Percentiles rank a stretch among this genome's conserved stretches.
phyloP scores from a whole-genome alignment of 1,140 invertebrate genomes.

The Papilio polytes region DNA sequence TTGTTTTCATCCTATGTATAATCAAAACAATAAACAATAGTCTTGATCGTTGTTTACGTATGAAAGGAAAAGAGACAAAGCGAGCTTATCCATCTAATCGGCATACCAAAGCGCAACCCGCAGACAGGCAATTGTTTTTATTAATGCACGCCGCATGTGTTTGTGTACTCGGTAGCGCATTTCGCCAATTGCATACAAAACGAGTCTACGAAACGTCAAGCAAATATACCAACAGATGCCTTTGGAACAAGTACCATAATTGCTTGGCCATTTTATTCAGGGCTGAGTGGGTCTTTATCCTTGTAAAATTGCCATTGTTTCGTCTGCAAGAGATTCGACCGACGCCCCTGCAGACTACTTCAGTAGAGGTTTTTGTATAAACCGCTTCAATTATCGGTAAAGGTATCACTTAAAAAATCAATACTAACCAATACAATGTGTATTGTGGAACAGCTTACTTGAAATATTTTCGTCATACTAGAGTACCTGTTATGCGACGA shows the following conservation, averaged over 20 bases:
- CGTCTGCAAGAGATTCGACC: slow-evolving; percentile 33
- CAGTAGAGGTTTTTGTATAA: neutral
- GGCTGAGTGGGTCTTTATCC: slow-evolving; percentile 31
- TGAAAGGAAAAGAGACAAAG: slow-evolving; percentile 13
- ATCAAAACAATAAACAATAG: neutral
- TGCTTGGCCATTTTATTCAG: neutral
- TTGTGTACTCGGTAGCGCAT: slow-evolving; percentile 3
- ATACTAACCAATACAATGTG: neutral
- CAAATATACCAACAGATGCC: neutral
- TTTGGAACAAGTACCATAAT: neutral
- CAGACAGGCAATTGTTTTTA: slow-evolving; percentile 24
- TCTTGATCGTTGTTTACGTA: neutral
- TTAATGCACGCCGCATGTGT: slow-evolving; percentile 15
- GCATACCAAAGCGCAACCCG: slow-evolving; percentile 9
- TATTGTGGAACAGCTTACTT: neutral
- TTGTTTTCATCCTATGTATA: neutral
- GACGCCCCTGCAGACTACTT: slow-evolving; percentile 24
- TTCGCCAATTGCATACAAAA: slow-evolving; percentile 31
- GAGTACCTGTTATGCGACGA: no score
- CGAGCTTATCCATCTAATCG: slow-evolving; percentile 11
- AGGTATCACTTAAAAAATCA: neutral
- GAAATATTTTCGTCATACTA: neutral
- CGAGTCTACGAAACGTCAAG: neutral
- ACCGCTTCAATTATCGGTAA: slow-evolving; percentile 6
- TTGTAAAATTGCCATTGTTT: slow-evolving; percentile 36